Percentiles rank a stretch among this genome's conserved stretches.
Conservation (phyloP, 2,888 invertebrate genomes). For the Ischnura elegans region DNA sequence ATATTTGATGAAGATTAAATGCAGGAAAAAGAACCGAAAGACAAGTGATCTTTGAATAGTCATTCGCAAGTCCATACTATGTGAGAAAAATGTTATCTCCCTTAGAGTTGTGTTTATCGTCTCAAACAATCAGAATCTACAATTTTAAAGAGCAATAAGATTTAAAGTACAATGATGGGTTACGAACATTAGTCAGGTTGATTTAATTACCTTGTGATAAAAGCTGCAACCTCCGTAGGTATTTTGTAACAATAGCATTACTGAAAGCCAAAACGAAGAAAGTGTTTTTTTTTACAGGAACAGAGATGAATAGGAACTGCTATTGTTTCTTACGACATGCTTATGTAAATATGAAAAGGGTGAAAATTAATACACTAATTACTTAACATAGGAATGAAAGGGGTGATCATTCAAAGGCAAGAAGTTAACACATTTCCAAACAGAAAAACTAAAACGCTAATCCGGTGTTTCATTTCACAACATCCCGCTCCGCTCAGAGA, state of each 20-base stretch:
- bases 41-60: too few relatives aligned
- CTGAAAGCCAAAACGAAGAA: background rate
- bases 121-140: too few relatives aligned
- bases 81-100: too few relatives aligned
- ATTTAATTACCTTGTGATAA: too few relatives aligned
- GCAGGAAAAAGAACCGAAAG: too few relatives aligned
- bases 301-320: background rate
- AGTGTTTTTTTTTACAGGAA: background rate
- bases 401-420: background rate
- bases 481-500: background rate
- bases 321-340: background rate
- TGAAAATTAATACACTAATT: background rate
- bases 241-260: background rate
- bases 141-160: too few relatives aligned
- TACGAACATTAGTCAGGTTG: too few relatives aligned
- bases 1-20: too few relatives aligned
- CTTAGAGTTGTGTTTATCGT: too few relatives aligned
- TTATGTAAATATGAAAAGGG: background rate
- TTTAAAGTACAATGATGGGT: too few relatives aligned
- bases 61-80: too few relatives aligned
- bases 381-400: background rate
- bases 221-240: background rate
- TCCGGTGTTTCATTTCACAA: background rate
- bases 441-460: background rate
- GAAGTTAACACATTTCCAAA: background rate